Base-by-base conservation (phyloP, 2,888 invertebrate species). In the Laspeyria flexula region DNA sequence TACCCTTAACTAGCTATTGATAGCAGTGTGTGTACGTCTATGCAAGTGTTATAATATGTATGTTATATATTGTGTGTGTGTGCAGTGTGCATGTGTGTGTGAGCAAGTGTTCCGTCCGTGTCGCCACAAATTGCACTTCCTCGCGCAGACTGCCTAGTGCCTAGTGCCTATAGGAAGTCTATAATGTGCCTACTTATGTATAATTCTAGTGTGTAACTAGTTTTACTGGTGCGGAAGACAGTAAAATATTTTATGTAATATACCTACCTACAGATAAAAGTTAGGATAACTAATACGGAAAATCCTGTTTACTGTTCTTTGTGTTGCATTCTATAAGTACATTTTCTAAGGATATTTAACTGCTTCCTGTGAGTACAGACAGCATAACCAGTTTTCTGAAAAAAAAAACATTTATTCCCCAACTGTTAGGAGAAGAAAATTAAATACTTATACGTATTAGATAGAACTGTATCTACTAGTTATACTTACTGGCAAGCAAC, bases 111-210 rank as follows among this genome's bases (percentile, higher is more conserved):
- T 52, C 59, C 53, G 55, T 43, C 40, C 37, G 49, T 40, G 35
- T 29, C 39, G 43, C 18, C 21, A 33, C 34, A 39, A 57, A 46
- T 16, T 66, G 59, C 64, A 71, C 68, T 66, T 67, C 65, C 65
- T 59, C 43, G 43, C 51, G 34, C 42, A 45, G 43, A 9, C 35
- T 13, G 41, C 37, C 65, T 59, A 41, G 43, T 48, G 34, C 42
- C 43, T 41, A 9, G 33, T 13, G 41, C 37, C 35, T 41, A 12
- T 53, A 66, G 59, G 55, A 70, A 62, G 53, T 55, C 46, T n/a
- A 11, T 23, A 39, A 25, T 27, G 43, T 49, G 33, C 33, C 21
- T 40, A 34, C 11, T 34, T 38, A 46, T 37, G 12, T n/a, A n/a
- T n/a, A n/a, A 18, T 31, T 12, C 45, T 39, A 29, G 12, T 16